Conservation (phyloP, 1,140 invertebrate genomes). For the Chironomus striatipennis region DNA sequence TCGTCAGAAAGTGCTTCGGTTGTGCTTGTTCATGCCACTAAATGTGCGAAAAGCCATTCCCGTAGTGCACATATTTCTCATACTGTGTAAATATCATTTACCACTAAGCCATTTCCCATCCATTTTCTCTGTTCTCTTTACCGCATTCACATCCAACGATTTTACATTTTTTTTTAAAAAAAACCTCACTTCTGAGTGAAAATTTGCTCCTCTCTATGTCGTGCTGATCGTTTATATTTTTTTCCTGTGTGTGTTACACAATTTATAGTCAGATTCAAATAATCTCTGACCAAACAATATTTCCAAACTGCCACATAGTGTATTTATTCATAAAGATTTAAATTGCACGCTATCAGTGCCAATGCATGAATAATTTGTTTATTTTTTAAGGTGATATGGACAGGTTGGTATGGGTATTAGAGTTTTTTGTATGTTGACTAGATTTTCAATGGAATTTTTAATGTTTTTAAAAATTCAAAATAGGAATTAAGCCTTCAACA, state of each 20-base stretch:
- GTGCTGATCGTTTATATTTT: background rate
- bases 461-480: too few relatives aligned
- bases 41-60: background rate
- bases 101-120: background rate
- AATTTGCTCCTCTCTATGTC: background rate
- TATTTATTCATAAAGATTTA: conserved; percentile 10
- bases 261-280: too few relatives aligned
- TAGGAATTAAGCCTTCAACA: too few relatives aligned
- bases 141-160: background rate
- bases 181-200: background rate
- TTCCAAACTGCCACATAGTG: background rate
- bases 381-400: background rate
- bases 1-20: too few relatives aligned
- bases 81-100: background rate
- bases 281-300: background rate
- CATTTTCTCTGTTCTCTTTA: background rate
- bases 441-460: too few relatives aligned
- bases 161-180: background rate
- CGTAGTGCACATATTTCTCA: background rate
- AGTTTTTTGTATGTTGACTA: too few relatives aligned
- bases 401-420: too few relatives aligned
- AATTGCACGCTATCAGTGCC: background rate
- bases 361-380: background rate
- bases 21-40: background rate
- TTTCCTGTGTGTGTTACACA: background rate